These are phyloP conservation scores for Scolopax rusticola DNA, from an alignment of 2,797 vertebrate species.

Conservation along the genomic window DNA sequence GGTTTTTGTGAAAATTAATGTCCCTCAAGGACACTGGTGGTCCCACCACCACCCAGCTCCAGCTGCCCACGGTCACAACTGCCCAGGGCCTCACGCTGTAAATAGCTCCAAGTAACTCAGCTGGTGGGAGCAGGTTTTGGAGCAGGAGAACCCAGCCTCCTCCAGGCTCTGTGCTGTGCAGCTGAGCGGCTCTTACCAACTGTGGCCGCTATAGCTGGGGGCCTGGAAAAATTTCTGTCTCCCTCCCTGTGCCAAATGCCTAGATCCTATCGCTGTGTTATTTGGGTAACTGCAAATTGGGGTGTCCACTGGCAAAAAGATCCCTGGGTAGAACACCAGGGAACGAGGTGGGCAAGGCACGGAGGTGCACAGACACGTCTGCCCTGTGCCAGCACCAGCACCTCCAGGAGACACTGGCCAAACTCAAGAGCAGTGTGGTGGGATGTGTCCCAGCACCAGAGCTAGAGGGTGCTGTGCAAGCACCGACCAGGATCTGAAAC, in stretches of 20 bases:
- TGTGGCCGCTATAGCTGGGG: background rate
- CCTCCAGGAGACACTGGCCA: fast-evolving
- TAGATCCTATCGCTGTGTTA: background rate
- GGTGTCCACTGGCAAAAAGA: background rate
- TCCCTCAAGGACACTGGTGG: background rate
- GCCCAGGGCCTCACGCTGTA: background rate
- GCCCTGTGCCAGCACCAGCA: background rate
- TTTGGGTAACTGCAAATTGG: background rate
- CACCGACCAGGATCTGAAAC: background rate
- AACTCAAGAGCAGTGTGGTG: fast-evolving
- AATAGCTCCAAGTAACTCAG: background rate
- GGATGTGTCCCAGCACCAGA: background rate
- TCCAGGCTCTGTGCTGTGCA: background rate
- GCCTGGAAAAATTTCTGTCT: background rate
- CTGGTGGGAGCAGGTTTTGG: background rate
- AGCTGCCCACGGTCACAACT: background rate
- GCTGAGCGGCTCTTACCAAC: background rate
- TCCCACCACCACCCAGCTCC: background rate
- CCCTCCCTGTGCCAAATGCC: background rate
- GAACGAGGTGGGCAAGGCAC: background rate
- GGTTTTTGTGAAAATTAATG: background rate
- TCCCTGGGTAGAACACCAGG: background rate
- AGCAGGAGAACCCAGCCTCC: background rate
- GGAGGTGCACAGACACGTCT: background rate
- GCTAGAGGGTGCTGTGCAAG: slow-evolving; percentile 9